phyloP scores from a whole-genome alignment of 2,113 vertebrate species.

The Budorcas taxicolor region DNA sequence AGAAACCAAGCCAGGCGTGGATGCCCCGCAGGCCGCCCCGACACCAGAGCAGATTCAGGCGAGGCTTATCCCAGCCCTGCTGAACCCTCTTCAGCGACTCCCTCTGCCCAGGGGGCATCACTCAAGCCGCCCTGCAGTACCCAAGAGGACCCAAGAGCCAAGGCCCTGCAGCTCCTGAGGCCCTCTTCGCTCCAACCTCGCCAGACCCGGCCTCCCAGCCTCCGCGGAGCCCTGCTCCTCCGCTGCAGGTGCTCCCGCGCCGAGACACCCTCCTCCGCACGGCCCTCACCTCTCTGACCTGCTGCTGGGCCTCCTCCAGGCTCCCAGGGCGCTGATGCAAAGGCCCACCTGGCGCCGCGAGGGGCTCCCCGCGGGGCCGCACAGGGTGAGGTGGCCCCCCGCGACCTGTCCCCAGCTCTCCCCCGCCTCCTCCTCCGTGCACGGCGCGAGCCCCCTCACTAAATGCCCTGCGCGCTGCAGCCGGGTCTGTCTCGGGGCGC shows the following conservation, averaged over 20 bases:
- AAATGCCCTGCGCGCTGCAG: fast-evolving
- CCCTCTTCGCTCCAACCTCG: background rate
- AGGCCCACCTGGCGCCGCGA: fast-evolving
- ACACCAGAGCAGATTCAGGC: background rate
- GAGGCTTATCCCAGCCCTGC: fast-evolving
- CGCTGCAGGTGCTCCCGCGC: fast-evolving
- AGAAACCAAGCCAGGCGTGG: fast-evolving
- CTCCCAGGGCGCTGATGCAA: background rate
- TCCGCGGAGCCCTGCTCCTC: fast-evolving
- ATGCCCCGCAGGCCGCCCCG: fast-evolving
- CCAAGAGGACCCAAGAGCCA: fast-evolving
- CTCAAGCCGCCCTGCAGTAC: background rate
- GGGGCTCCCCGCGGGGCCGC: background rate
- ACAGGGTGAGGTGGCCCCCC: background rate
- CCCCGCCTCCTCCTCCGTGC: fast-evolving
- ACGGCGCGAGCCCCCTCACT: fast-evolving
- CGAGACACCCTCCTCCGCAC: background rate
- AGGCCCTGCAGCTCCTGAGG: fast-evolving
- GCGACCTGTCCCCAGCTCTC: background rate
- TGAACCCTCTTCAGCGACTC: fast-evolving
- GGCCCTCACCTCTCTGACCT: background rate
- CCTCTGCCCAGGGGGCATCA: background rate
- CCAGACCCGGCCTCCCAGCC: background rate
- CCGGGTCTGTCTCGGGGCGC: fast-evolving
- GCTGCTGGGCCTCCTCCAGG: background rate